Evolutionary conservation across 2,797 vertebrate genomes (phyloP).

Genomic region (Pipistrellus kuhlii): DNA sequence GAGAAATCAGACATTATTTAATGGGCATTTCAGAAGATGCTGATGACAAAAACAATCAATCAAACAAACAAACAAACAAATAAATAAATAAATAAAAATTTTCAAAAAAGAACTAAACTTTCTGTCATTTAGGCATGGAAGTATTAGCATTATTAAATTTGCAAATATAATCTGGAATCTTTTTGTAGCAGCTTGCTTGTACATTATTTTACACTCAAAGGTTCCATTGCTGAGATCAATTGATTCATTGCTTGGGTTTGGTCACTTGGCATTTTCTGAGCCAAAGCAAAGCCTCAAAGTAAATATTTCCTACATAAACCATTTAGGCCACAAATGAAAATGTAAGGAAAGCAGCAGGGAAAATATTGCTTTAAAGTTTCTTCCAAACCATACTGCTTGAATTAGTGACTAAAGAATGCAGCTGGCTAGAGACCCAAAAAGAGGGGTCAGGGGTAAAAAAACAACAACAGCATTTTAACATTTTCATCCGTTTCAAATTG

Average conservation of each 20-base stretch:
- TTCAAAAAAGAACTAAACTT: constrained; percentile 20
- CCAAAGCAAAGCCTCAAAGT: constrained; percentile 80
- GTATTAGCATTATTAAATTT: constrained; percentile 5
- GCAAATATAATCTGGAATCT: constrained; percentile 57
- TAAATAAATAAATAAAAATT: not conserved
- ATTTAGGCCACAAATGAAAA: constrained; percentile 78
- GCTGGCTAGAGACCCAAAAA: constrained; percentile 60
- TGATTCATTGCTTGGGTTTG: constrained; percentile 73
- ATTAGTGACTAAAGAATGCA: constrained; percentile 77
- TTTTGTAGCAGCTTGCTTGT: constrained; percentile 10
- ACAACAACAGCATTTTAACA: constrained; percentile 29
- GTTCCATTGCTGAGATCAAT: constrained; percentile 64
- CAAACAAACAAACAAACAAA: not conserved
- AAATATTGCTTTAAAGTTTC: constrained; percentile 79
- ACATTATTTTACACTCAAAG: constrained; percentile 61
- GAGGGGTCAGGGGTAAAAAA: not conserved
- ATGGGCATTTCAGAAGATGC: not conserved
- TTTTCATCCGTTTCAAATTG: constrained; percentile 60
- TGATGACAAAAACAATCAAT: constrained; percentile 23
- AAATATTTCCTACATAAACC: constrained; percentile 83
- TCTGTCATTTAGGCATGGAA: constrained; percentile 36
- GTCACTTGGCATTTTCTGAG: constrained; percentile 76
- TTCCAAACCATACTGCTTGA: constrained; percentile 76
- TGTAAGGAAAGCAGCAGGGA: constrained; percentile 77
- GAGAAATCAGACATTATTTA: constrained; percentile 1